phyloP scores from a whole-genome alignment of 2,888 invertebrate genomes.

The Scaptomyza cyrtandrae region DNA sequence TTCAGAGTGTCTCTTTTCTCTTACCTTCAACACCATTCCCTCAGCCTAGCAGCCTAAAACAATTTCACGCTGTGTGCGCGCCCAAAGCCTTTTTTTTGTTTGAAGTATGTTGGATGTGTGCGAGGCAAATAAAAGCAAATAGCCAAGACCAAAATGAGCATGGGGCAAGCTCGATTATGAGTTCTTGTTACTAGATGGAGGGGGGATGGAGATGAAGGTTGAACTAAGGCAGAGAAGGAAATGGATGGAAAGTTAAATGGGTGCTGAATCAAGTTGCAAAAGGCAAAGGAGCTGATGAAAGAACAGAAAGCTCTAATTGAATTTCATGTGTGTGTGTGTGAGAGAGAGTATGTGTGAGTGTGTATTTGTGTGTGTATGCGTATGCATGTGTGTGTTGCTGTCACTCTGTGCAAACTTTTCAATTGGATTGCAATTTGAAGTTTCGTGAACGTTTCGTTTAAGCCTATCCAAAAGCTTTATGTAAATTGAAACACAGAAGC shows the following conservation, averaged over 20 bases:
- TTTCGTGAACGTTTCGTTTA: constrained; percentile 14
- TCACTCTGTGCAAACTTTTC: constrained; percentile 57
- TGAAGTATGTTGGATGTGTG: constrained; percentile 26
- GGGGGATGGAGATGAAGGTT: not conserved
- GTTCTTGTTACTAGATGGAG: not conserved
- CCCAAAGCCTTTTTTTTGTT: constrained; percentile 18
- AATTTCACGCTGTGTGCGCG: constrained; percentile 61
- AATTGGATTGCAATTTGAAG: constrained; percentile 60
- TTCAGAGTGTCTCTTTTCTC: constrained; percentile 9
- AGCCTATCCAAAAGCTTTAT: constrained; percentile 1
- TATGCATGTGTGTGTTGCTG: constrained; percentile 17
- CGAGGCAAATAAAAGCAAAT: constrained; percentile 63
- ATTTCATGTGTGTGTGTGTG: constrained; percentile 42
- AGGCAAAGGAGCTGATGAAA: constrained; percentile 57
- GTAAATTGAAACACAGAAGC: not conserved
- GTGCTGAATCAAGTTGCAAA: constrained; percentile 12
- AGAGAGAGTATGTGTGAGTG: constrained; percentile 14
- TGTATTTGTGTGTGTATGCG: constrained; percentile 10
- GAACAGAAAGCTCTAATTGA: constrained; percentile 69
- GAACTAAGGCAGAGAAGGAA: not conserved
- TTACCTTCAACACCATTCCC: not conserved
- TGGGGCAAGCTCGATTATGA: constrained; percentile 2
- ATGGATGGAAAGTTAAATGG: not conserved
- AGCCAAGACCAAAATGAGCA: constrained; percentile 40
- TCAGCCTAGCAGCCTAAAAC: constrained; percentile 28